Evolutionary conservation across 2,113 vertebrate species (phyloP), one percentile per base, ranked within the genome.

Genomic region (Eudyptes chrysolophus): DNA sequence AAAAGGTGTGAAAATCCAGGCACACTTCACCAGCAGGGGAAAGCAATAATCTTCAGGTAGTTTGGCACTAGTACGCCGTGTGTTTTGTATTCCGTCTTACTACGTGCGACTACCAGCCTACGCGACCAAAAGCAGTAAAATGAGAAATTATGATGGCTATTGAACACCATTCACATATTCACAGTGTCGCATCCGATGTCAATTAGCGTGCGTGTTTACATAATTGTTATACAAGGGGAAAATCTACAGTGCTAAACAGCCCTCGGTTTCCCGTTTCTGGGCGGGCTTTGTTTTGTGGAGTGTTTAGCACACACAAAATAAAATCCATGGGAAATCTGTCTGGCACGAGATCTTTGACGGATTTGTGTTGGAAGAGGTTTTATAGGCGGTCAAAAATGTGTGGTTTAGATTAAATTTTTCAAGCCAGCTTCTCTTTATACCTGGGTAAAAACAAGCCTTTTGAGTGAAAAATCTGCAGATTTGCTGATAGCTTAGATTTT

Each of bases 161-260:
- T 87, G 94, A 98, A 48, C 89, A 89, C 86, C 83, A 72, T 40
- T 96, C 96, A 95, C 71, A 90, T 87, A 89, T n/a, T 71, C 88
- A 52, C 61, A 77, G 92, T 48, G 70, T 87, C 2, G 1, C 65
- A 77, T 71, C 76, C 83, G 5, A 74, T 95, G 88, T 97, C 97
- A 97, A 95, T 98, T 98, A 98, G 84, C 11, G 1, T 27, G 46
- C 3, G 2, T 93, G 95, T 96, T 98, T 92, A 95, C 92, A 61
- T 97, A 97, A 98, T 97, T 96, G 92, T 97, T 96, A 89, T 90
- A 98, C 94, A 94, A 97, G 95, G 92, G 94, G 87, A 93, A 98
- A 96, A 98, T 95, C 97, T 90, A 89, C 90, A 52, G 92, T 89
- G 94, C 79, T 97, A 97, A 98, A 94, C 94, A 96, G 96, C 84